Base-by-base conservation (phyloP, 2,113 vertebrate species). In the Lycocorax pyrrhopterus region DNA sequence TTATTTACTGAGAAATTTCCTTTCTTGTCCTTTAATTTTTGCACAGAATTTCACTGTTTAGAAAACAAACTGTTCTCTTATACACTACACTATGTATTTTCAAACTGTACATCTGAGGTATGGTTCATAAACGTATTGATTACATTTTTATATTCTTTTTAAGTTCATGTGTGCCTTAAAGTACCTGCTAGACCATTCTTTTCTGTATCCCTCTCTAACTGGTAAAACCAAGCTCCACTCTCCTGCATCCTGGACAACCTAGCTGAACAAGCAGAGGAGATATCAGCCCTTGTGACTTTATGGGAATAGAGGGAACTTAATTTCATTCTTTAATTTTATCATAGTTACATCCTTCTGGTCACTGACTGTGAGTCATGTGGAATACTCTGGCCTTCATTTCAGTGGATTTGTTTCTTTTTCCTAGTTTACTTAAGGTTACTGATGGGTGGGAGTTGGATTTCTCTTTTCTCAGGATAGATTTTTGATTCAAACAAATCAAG, bases 391-490 rank as follows among this genome's bases (percentile, higher is more conserved):
- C 43, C 64, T 58, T 43, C 59, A 79, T 79, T 84, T 29, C 43
- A 46, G 37, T 43, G 26, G 22, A 78, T 58, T 86, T 89, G 30
- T 78, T 89, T 85, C 79, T 81, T 62, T 12, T 56, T 92, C 59
- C 47, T 78, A 14, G 56, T 89, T 93, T 84, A 59, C 56, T 90
- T 75, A 41, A 67, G 47, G 67, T 90, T 85, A 56, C 10, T 53
- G 49, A 84, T 49, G 25, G 35, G 13, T 12, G 5, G 25, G 30
- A 12, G 8, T 26, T 86, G 68, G 32, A 47, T 84, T 91, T 91
- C 27, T 64, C 25, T 67, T 69, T 68, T 69, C 51, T 89, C 51
- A 44, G 9, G 63, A 21, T 22, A 26, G 33, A 18, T 29, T 63
- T 76, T 47, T 74, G 2, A 27, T 49, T 88, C 32, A 73, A 87